These are phyloP conservation scores for Neotoma lepida DNA, from an alignment of 2,113 vertebrate genomes.

Conservation along the genomic window DNA sequence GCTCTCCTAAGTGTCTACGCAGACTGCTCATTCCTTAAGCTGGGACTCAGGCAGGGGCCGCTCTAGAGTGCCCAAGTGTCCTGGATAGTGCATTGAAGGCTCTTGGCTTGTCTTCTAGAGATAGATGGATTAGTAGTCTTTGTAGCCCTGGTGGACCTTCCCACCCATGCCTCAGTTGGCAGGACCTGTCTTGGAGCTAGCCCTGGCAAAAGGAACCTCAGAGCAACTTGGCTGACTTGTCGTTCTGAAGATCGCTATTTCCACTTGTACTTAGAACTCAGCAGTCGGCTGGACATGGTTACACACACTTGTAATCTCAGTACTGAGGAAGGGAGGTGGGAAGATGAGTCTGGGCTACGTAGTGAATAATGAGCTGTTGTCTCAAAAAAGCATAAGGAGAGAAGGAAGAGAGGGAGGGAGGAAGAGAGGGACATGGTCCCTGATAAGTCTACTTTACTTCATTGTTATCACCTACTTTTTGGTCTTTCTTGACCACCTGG, in stretches of 20 bases:
- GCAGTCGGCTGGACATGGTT: not conserved
- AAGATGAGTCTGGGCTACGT: not conserved
- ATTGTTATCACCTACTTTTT: not conserved
- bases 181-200: not conserved
- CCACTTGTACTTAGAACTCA: not conserved
- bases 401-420: not conserved
- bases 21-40: not conserved
- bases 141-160: not conserved
- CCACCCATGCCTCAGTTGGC: not conserved
- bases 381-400: not conserved
- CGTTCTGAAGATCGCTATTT: not conserved
- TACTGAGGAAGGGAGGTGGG: not conserved
- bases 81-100: rapidly evolving
- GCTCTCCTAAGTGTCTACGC: not conserved
- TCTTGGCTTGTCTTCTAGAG: not conserved
- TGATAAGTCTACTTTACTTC: not conserved
- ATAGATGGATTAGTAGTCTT: not conserved
- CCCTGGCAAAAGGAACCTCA: not conserved
- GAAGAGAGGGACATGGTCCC: not conserved
- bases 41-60: not conserved
- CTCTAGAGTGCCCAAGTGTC: not conserved
- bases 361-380: not conserved
- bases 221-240: not conserved
- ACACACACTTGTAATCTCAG: not conserved
- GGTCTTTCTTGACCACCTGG: not conserved